phyloP scores from a whole-genome alignment of 2,113 vertebrate species.

The Nerophis ophidion region DNA sequence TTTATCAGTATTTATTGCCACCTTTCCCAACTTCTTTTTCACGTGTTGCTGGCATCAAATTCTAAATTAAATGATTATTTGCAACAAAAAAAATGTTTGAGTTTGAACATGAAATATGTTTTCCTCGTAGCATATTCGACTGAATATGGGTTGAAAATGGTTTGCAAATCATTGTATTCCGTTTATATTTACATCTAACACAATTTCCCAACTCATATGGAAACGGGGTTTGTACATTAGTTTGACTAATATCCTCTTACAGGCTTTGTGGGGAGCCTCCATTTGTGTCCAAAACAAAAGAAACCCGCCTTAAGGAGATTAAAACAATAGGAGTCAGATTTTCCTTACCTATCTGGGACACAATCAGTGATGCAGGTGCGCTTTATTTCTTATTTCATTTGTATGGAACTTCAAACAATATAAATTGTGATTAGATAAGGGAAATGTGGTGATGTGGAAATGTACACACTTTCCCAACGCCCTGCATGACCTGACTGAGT shows the following conservation, averaged over 20 bases:
- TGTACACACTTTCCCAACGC: constrained; percentile 3
- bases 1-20: too few relatives aligned
- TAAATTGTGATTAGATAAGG: not conserved
- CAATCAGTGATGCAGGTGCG: constrained; percentile 71
- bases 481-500: constrained; percentile 15
- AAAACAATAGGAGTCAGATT: constrained; percentile 72
- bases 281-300: constrained; percentile 74
- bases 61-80: too few relatives aligned
- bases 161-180: too few relatives aligned
- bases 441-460: not conserved
- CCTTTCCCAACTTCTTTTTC: too few relatives aligned
- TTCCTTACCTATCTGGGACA: constrained; percentile 64
- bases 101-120: too few relatives aligned
- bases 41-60: too few relatives aligned
- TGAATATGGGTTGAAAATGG: too few relatives aligned
- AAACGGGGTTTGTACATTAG: too few relatives aligned
- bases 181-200: too few relatives aligned
- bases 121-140: too few relatives aligned
- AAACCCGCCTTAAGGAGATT: constrained; percentile 77
- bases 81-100: too few relatives aligned
- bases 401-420: not conserved
- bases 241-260: constrained; percentile 15
- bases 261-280: constrained; percentile 76
- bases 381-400: constrained; percentile 3
- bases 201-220: too few relatives aligned